Base-by-base conservation (phyloP, 2,888 invertebrate genomes). In the Odontomyia ornata region DNA sequence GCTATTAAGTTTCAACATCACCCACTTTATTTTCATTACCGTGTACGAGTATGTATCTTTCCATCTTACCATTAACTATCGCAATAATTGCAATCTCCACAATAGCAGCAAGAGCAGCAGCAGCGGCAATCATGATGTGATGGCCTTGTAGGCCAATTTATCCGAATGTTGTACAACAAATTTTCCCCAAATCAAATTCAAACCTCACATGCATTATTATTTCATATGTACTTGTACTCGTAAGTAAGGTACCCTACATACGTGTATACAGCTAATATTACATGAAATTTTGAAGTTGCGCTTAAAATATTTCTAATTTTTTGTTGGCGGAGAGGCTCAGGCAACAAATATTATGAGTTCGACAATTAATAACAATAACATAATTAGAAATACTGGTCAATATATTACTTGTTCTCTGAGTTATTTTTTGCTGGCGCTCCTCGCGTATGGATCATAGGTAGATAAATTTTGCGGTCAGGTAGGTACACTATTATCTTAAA, bases 1-100 rank as follows among this genome's bases (percentile, higher is more conserved):
- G 57, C 57, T 36, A 73, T 69, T 23, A 69, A 69, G 43, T 73
- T 73, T 73, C 73, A 73, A 73, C 73, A 73, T 73, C 73, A 73
- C 73, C 73, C 73, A 73, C 73, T 73, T 73, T 73, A 57, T 36
- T 57, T 25, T 36, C 60, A 73, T 57, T 73, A 43, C 28, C 23
- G 43, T n/a, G n/a, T n/a, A n/a, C n/a, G n/a, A n/a, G n/a, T 15
- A 36, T 43, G 57, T 23, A 57, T 57, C 36, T 57, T 23, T 36
- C 36, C 25, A 71, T 52, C 52, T 28, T 15, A n/a, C 30, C 67
- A 47, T 72, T 73, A 57, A 60, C 57, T 60, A 57, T 73, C 36
- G 60, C 60, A 60, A 73, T 60, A 73, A 73, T 73, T 57, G 69
- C 30, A 30, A 69, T 69, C 69, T 47, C 28, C 36, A 36, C 28